phyloP scores from a whole-genome alignment of 2,113 vertebrate genomes.

The Chaetodon auriga region DNA sequence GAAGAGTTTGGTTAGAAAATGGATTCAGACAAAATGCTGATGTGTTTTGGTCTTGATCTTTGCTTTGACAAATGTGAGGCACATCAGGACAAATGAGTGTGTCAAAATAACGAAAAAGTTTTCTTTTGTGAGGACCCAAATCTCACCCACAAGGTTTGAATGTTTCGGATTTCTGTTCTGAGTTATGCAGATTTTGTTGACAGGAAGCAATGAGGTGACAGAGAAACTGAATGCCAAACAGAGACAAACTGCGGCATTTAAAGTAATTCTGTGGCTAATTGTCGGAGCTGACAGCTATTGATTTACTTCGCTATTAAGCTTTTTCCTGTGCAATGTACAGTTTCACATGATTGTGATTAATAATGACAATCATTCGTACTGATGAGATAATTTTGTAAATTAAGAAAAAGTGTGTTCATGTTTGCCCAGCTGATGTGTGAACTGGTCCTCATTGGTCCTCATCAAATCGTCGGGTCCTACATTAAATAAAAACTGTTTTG shows the following conservation, averaged over 20 bases:
- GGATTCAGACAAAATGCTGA: background rate
- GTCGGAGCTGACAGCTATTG: constrained; percentile 22
- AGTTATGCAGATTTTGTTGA: constrained; percentile 1
- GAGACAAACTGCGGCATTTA: background rate
- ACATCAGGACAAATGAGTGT: background rate
- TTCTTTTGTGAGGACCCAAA: background rate
- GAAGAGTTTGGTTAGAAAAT: constrained; percentile 2
- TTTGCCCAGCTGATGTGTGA: background rate
- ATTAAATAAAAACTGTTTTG: background rate
- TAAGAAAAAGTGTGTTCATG: background rate
- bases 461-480: background rate
- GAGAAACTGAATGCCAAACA: background rate
- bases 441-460: constrained; percentile 1
- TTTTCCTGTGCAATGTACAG: constrained; percentile 13
- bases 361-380: constrained; percentile 1
- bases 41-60: background rate
- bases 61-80: background rate
- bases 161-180: background rate
- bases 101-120: background rate
- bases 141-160: background rate
- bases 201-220: background rate
- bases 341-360: constrained; percentile 28
- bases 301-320: constrained; percentile 24
- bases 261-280: constrained; percentile 27
- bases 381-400: constrained; percentile 22